Evolutionary conservation across 2,113 vertebrate genomes (phyloP), one percentile per base, ranked within the genome.

Genomic region (Erythrocercus mccallii): DNA sequence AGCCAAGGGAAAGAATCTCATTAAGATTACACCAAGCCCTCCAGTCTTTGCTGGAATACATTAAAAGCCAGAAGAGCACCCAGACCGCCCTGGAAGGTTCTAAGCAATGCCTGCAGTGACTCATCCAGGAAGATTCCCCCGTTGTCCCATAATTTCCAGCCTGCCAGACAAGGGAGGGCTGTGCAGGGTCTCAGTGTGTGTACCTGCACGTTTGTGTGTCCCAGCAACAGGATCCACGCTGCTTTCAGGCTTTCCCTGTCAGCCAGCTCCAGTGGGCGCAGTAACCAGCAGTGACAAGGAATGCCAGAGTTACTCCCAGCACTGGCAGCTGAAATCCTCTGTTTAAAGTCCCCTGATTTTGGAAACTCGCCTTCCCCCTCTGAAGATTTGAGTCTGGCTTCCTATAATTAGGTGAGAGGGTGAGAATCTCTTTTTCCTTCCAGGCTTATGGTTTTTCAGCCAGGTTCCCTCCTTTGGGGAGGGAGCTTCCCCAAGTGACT

Each of bases 51-150:
- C 53, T 79, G 73, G 92, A 91, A 92, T 9, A 45, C 11, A 53
- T 82, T 73, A 54, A 92, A 76, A 89, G 20, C 40, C 84, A 88
- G 68, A 77, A 91, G 86, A 90, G 53, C 72, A 44, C 42, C 83
- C 95, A 90, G 83, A 80, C 42, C 25, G 78, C 64, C 73, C 81
- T 85, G 92, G 74, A 53, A 91, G 69, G 79, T 61, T 88, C 76
- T 24, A 30, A 81, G 74, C 22, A 40, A 47, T 10, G 62, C 80
- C 56, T 33, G 51, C 60, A 81, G 70, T 97, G 97, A 98, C 90
- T 98, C 97, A 97, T 37, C 38, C 33, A 25, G 71, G 91, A 76
- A 94, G 92, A 95, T 79, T 94, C 91, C 71, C 95, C 35, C 54
- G 48, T 89, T 96, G 94, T 95, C 95, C 93, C 81, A 8, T 51